Evolutionary conservation across 1,140 invertebrate genomes (phyloP).

Genomic region (Acromyrmex charruanus): DNA sequence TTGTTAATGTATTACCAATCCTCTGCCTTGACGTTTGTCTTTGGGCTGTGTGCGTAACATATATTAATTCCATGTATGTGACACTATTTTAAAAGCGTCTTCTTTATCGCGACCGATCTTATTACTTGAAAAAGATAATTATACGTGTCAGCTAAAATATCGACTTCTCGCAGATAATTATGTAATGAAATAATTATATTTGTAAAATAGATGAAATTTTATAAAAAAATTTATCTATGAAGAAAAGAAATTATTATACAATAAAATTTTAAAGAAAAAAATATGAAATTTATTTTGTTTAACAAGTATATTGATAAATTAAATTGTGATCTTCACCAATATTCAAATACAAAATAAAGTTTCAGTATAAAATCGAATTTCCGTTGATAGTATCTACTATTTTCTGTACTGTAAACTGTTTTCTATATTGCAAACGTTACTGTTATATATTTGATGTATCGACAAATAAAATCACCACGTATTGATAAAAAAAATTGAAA

Average conservation of each 20-base stretch:
- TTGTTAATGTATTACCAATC: neutral
- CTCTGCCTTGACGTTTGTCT: neutral
- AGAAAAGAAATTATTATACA: neutral
- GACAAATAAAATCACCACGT: neutral
- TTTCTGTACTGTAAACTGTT: neutral
- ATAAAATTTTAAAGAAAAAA: neutral
- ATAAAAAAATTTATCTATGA: neutral
- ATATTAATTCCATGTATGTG: neutral
- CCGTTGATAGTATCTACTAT: neutral
- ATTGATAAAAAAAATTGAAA: constrained; percentile 14
- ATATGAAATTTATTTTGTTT: neutral
- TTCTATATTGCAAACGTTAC: neutral
- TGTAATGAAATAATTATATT: constrained; percentile 7
- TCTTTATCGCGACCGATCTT: neutral
- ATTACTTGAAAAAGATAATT: constrained; percentile 15
- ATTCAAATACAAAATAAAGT: constrained; percentile 17
- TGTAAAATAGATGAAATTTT: neutral
- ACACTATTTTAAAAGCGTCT: neutral
- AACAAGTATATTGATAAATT: neutral
- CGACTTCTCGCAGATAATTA: neutral
- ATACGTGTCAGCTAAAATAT: neutral
- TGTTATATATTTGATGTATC: neutral
- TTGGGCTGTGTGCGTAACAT: too few relatives aligned
- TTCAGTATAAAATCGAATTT: constrained; percentile 10
- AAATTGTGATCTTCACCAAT: neutral